Base-by-base conservation (phyloP, 2,888 invertebrate species). In the Amblyjoppa proteus region DNA sequence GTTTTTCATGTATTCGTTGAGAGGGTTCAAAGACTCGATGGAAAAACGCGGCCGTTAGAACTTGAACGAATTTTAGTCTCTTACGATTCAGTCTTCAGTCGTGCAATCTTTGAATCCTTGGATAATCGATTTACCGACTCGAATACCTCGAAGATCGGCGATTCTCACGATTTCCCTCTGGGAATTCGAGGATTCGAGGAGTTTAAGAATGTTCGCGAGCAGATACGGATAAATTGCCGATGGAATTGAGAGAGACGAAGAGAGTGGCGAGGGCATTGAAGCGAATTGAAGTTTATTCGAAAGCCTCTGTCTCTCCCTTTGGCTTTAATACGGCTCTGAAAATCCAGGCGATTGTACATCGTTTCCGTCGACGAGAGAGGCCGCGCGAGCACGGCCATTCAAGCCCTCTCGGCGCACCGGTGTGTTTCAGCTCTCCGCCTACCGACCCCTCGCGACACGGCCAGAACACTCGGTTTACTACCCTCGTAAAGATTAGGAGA, bases 401-500 rank as follows among this genome's bases (percentile, higher is more conserved):
- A 71, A 53, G 49, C 58, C 51, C 77, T 68, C 81, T 73, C 71
- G 41, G n/a, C 74, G 41, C 74, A 45, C 66, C 70, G 53, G 53
- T 66, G 20, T 53, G 51, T 45, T 61, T 51, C 77, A 20, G 56
- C 38, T 51, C 41, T n/a, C 16, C 38, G 25, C 70, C 13, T 28
- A 3, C n/a, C 28, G 28, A 20, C 64, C 38, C 51, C 69, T 64
- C 41, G 51, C 45, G 56, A 68, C 77, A 74, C 73, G 45, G 49
- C 85, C 71, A 71, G 83, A 77, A 83, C 80, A 83, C 76, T 76
- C 85, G 83, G 79, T 85, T 83, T 85, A 83, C 85, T 83, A 64
- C 83, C 83, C 80, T 85, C 85, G 83, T 85, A 85, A 85, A 85
- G 85, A 85, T 85, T 85, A 85, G 80, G 85, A 73, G 85, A 83